phyloP scores from a whole-genome alignment of 2,113 vertebrate species.

The Pedetes capensis region DNA sequence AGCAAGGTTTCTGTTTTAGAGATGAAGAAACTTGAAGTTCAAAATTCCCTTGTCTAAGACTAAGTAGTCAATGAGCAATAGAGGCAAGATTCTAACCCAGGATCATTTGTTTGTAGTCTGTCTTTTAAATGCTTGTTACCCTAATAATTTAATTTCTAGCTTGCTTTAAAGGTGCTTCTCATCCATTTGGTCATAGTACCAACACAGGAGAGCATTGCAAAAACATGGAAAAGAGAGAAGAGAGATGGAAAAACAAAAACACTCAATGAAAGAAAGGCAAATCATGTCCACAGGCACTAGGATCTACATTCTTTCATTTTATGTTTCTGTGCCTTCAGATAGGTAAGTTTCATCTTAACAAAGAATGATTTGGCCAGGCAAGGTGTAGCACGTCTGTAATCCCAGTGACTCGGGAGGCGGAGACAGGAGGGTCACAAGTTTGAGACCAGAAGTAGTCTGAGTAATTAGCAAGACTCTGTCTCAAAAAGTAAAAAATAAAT shows the following conservation, averaged over 20 bases:
- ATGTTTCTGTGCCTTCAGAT: neutral
- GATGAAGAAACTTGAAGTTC: neutral
- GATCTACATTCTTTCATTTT: neutral
- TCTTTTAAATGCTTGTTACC: neutral
- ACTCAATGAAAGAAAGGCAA: neutral
- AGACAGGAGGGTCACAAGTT: too few relatives aligned
- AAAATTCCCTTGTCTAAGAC: neutral
- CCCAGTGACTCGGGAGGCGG: too few relatives aligned
- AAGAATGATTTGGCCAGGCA: neutral
- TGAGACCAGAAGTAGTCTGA: too few relatives aligned
- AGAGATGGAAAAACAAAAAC: neutral
- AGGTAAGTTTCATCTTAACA: neutral
- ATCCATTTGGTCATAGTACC: neutral
- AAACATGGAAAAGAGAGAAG: neutral
- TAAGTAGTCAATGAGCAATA: neutral
- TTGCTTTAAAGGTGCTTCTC: neutral
- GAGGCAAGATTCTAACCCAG: neutral
- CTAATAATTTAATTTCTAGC: conserved; percentile 7
- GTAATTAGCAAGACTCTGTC: too few relatives aligned
- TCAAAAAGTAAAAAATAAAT: too few relatives aligned
- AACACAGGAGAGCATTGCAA: neutral
- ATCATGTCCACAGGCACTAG: neutral
- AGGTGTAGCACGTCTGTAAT: too few relatives aligned
- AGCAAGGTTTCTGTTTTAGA: conserved; percentile 1
- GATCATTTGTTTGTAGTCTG: neutral